Evolutionary conservation across 1,140 invertebrate species (phyloP).

Genomic region (Apis dorsata): DNA sequence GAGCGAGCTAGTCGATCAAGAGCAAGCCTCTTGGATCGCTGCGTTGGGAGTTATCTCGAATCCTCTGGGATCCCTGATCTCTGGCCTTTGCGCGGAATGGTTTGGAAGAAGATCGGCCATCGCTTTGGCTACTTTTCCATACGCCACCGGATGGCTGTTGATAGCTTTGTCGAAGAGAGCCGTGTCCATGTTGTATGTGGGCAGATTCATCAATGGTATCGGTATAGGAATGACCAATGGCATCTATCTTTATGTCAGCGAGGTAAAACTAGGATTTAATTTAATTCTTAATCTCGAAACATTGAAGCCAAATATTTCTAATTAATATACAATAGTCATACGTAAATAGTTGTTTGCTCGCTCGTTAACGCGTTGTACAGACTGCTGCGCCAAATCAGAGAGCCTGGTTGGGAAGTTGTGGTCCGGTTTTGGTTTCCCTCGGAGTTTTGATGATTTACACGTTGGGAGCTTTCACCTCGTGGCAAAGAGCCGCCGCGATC

Average conservation of each 20-base stretch:
- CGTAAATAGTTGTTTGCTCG: no score
- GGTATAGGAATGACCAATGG: constrained; percentile 83
- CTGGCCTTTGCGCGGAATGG: constrained; percentile 84
- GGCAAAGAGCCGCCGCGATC: constrained; percentile 83
- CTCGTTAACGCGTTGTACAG: constrained; percentile 34
- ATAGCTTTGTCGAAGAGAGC: constrained; percentile 83
- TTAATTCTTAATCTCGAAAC: not conserved
- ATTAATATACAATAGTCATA: no score
- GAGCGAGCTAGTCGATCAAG: constrained; percentile 80
- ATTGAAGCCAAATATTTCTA: no score
- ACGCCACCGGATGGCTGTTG: constrained; percentile 87
- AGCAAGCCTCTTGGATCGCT: constrained; percentile 86
- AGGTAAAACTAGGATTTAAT: constrained; percentile 60
- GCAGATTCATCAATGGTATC: constrained; percentile 87
- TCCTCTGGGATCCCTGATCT: constrained; percentile 85
- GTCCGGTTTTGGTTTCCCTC: constrained; percentile 84
- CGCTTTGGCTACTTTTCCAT: constrained; percentile 86
- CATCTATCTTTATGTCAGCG: constrained; percentile 76
- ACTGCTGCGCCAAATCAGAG: constrained; percentile 74
- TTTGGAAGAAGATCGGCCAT: constrained; percentile 87
- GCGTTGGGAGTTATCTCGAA: constrained; percentile 87
- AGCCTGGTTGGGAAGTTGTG: constrained; percentile 77
- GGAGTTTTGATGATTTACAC: constrained; percentile 85
- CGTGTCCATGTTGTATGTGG: constrained; percentile 83
- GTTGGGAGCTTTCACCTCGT: constrained; percentile 83